These are phyloP conservation scores for Takifugu bimaculatus DNA, from an alignment of 2,113 vertebrate genomes.

Conservation along the genomic window DNA sequence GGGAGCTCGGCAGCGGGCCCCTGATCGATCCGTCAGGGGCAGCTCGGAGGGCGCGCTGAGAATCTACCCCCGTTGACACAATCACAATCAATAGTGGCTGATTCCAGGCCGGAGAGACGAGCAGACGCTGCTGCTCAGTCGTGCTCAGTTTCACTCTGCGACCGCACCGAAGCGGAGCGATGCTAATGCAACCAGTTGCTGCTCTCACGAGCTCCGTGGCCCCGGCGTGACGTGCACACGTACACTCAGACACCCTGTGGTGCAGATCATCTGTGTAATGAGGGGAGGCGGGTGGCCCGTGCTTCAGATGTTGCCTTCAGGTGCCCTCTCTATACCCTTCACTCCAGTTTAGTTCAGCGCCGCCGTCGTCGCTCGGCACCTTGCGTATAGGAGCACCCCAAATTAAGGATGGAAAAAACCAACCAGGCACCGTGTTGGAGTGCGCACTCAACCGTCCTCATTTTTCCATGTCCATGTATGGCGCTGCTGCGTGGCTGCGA, in stretches of 20 bases:
- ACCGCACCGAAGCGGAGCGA: slow-evolving; percentile 22
- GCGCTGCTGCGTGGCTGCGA: slow-evolving; percentile 47
- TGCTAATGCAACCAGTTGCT: slow-evolving; percentile 29
- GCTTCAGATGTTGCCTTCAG: background rate
- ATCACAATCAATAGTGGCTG: slow-evolving; percentile 64
- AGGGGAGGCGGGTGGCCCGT: slow-evolving; percentile 39
- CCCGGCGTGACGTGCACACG: background rate
- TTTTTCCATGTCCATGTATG: slow-evolving; percentile 68
- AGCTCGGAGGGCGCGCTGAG: slow-evolving; percentile 60
- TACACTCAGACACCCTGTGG: slow-evolving; percentile 17
- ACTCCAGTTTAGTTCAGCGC: too few relatives aligned
- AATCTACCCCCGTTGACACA: slow-evolving; percentile 62
- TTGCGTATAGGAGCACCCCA: slow-evolving; percentile 32
- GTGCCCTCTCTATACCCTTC: too few relatives aligned
- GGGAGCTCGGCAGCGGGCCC: slow-evolving; percentile 43
- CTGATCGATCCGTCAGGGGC: slow-evolving; percentile 42
- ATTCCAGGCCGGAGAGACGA: slow-evolving; percentile 54
- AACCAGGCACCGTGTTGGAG: slow-evolving; percentile 31
- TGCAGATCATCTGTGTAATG: slow-evolving; percentile 37
- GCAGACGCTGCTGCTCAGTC: slow-evolving; percentile 13
- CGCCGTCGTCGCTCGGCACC: too few relatives aligned
- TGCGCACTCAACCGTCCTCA: slow-evolving; percentile 39
- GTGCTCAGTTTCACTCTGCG: slow-evolving; percentile 10
- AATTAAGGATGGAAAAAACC: slow-evolving; percentile 51
- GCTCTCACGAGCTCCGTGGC: background rate